A percentile compares a stretch with the other conserved stretches of the same genome.
Conservation (phyloP, 2,888 invertebrate genomes). For the Keiferia lycopersicella region DNA sequence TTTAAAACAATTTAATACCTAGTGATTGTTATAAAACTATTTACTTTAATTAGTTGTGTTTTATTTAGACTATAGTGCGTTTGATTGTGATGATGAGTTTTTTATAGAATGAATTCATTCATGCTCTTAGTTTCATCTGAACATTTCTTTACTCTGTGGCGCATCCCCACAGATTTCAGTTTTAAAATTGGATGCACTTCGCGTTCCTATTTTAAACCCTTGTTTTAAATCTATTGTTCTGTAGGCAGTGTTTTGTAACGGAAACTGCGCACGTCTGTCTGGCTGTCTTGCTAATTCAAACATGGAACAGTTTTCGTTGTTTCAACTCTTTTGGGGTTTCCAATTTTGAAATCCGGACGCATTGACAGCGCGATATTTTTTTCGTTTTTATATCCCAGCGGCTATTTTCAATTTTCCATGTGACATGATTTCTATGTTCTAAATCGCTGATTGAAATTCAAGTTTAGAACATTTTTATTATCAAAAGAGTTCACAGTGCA, state of each 20-base stretch:
- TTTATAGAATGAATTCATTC: too few species aligned
- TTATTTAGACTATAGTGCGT: too few species aligned
- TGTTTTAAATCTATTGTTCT: not conserved
- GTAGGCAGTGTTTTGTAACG: not conserved
- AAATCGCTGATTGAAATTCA: not conserved
- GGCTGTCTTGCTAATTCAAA: slow-evolving; percentile 2
- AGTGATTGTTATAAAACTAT: too few species aligned
- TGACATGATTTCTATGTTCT: not conserved
- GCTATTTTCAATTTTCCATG: not conserved
- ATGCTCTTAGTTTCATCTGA: too few species aligned
- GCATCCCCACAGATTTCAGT: not conserved
- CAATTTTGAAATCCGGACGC: not conserved
- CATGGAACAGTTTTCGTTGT: slow-evolving; percentile 5
- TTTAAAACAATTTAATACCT: too few species aligned
- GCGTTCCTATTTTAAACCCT: not conserved
- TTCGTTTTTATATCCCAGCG: not conserved
- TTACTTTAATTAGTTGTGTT: too few species aligned
- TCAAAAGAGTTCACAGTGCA: not conserved
- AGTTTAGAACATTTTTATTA: not conserved
- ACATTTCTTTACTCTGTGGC: too few species aligned
- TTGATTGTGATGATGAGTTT: too few species aligned
- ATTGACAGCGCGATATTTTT: not conserved
- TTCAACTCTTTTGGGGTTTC: not conserved
- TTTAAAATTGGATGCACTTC: slow-evolving; percentile 5
- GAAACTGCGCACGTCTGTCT: slow-evolving; percentile 3